phyloP scores from a whole-genome alignment of 2,113 vertebrate genomes.

The Glaucomys volans region DNA sequence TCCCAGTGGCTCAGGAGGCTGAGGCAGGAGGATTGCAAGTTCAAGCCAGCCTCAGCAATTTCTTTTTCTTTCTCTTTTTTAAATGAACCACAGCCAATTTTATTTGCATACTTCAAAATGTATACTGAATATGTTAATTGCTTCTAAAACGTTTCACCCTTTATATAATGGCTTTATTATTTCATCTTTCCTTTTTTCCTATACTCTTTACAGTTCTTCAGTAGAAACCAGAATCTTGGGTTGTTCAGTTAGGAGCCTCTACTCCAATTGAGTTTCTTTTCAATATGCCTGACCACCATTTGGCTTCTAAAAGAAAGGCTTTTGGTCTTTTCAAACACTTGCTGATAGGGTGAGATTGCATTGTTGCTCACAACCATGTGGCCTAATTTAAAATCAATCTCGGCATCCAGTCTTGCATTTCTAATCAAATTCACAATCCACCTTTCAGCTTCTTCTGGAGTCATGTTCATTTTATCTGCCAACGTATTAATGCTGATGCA shows the following conservation, averaged over 20 bases:
- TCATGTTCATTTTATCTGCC: slow-evolving; percentile 99
- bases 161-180: slow-evolving; percentile 71
- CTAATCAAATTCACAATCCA: slow-evolving; percentile 99
- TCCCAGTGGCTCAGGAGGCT: too few relatives aligned
- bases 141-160: slow-evolving; percentile 71
- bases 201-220: slow-evolving; percentile 80
- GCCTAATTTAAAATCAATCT: slow-evolving; percentile 98
- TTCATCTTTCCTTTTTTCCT: slow-evolving; percentile 57
- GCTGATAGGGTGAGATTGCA: slow-evolving; percentile 97
- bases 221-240: slow-evolving; percentile 92
- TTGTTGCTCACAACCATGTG: slow-evolving; percentile 99
- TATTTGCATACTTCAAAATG: slow-evolving; percentile 86
- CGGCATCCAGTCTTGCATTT: slow-evolving; percentile 97
- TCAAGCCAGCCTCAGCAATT: too few relatives aligned
- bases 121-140: slow-evolving; percentile 61
- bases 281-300: slow-evolving; percentile 98
- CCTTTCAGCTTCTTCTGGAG: slow-evolving; percentile 96
- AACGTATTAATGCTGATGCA: slow-evolving; percentile 92
- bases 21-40: too few relatives aligned
- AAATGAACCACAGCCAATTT: slow-evolving; percentile 87
- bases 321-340: slow-evolving; percentile 99
- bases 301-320: slow-evolving; percentile 97
- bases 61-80: too few relatives aligned
- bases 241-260: slow-evolving; percentile 95
- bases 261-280: slow-evolving; percentile 95